A percentile compares a stretch with the other conserved stretches of the same genome.
Conservation (phyloP, 2,888 invertebrate genomes). For the Athetis lepigone region DNA sequence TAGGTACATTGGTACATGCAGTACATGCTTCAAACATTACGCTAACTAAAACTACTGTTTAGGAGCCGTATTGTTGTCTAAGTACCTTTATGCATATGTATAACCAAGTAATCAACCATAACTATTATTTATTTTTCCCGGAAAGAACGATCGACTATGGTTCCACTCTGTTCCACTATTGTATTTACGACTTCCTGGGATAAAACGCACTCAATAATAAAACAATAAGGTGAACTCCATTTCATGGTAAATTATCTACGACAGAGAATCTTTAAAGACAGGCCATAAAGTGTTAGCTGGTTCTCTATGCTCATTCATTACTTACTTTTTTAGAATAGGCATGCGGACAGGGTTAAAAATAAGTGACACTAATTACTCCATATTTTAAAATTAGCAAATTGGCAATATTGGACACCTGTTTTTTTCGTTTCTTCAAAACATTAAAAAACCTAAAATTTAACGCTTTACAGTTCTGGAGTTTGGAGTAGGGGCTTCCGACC, state of each 20-base stretch:
- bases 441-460: no score
- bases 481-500: no score
- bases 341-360: neutral
- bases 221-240: conserved; percentile 65
- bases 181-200: conserved; percentile 62
- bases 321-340: conserved; percentile 45
- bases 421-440: no score
- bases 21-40: no score
- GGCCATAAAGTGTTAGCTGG: conserved; percentile 46
- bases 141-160: conserved; percentile 24
- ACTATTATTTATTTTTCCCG: neutral
- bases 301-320: conserved; percentile 51
- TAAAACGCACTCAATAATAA: conserved; percentile 60
- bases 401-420: no score
- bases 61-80: no score
- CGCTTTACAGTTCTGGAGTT: no score
- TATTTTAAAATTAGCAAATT: no score
- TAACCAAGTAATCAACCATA: neutral
- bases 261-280: conserved; percentile 57
- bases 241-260: conserved; percentile 71
- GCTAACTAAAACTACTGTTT: no score
- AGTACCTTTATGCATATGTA: no score
- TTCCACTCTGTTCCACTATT: conserved; percentile 42
- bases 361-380: no score
- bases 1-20: no score